Base-by-base conservation (phyloP, 2,888 invertebrate species). In the Bugula neritina region DNA sequence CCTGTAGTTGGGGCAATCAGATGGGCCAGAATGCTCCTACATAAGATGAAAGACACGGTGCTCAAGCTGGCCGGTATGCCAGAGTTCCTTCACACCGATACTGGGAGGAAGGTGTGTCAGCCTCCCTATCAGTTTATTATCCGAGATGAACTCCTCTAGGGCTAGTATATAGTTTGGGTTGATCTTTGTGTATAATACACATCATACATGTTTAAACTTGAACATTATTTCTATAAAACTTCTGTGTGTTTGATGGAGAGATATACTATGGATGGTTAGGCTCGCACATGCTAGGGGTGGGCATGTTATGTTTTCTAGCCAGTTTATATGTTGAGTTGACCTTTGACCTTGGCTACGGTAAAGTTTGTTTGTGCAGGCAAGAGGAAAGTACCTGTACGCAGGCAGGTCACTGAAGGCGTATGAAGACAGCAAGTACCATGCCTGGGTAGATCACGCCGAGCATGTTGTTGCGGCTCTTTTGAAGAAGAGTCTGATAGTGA, bases 1-100 rank as follows among this genome's bases (percentile, higher is more conserved):
- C 72, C 72, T n/a, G 35, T 73, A 5, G 55, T 35, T 52, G 73
- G 73, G 21, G 54, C 54, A 73, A 73, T 73, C 13, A 34, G 35
- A 1, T 73, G 73, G 73, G 52, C 35, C 23, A 69, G 73, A 23
- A 34, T 73, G 35, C 69, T 73, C 21, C 25, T 73, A 17, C n/a
- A 71, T 34, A 73, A 57, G 34, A 69, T 73, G 35, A 73, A 73
- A 55, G 35, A 27, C 10, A 73, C 72, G 2, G 58, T 73, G 21
- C 69, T 73, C 3, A 73, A 72, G 69, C 71, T 73, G 43, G 23
- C 58, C 21, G 35, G 3, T 21, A 63, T 73, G 35, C 29, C 73
- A 17, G 70, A 71, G 29, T 71, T 71, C 23, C 10, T 69, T n/a
- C 58, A 13, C 5, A 57, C 71, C 3, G 71, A 71, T 25, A 35